Conservation (phyloP, 30 jellyfish, hydroid and myxozoan species). For the Chironex yamaguchii region DNA sequence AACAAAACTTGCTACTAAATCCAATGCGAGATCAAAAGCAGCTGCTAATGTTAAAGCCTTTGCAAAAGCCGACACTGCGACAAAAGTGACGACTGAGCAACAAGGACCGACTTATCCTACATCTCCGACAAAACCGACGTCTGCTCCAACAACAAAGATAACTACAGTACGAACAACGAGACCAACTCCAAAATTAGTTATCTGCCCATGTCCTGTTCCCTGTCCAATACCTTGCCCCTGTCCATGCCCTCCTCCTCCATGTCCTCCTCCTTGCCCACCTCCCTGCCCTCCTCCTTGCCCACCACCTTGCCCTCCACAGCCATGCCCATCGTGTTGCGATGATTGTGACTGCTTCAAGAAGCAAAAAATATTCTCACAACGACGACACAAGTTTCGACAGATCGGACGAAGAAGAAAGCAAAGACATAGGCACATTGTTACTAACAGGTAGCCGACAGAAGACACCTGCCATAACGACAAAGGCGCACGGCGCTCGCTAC, state of each 20-base stretch:
- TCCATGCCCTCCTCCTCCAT: conserved; percentile 97
- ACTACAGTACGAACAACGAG: conserved; percentile 35
- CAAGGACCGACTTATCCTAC: conserved; percentile 90
- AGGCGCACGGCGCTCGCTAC: too few relatives aligned
- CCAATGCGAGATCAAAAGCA: conserved; percentile 98
- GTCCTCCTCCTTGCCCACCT: conserved; percentile 74
- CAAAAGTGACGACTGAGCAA: conserved; percentile 84
- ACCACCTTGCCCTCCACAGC: conserved; percentile 72
- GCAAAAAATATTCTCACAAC: too few relatives aligned
- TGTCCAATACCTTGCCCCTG: conserved; percentile 89
- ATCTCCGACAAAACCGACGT: conserved; percentile 52
- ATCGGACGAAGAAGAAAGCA: too few relatives aligned
- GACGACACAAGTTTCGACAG: too few relatives aligned
- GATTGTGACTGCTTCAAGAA: neutral
- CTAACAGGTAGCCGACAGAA: too few relatives aligned
- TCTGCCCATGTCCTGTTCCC: conserved; percentile 53
- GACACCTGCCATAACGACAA: too few relatives aligned
- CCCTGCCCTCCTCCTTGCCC: conserved; percentile 92
- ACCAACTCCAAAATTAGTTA: conserved; percentile 48
- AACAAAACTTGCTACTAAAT: conserved; percentile 91
- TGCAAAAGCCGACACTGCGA: conserved; percentile 91
- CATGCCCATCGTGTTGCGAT: conserved; percentile 67
- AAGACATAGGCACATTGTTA: too few relatives aligned
- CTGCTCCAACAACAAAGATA: conserved; percentile 75
- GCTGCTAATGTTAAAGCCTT: conserved; percentile 96